Percentiles rank a stretch among this genome's conserved stretches.
Conservation (phyloP, 2,797 vertebrate genomes). For the Glossophaga mutica region DNA sequence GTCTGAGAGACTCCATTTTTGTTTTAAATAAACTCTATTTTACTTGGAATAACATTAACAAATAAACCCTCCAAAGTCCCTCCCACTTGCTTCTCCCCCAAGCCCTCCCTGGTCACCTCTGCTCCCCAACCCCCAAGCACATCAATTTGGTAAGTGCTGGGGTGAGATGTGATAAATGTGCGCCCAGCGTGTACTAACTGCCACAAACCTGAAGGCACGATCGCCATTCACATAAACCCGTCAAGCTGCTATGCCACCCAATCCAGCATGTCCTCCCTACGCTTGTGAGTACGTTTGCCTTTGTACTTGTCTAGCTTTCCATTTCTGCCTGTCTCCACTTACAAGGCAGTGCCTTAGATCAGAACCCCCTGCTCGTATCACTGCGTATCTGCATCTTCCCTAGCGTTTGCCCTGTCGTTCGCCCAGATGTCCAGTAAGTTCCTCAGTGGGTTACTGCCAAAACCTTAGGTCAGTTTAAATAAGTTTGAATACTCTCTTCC, state of each 20-base stretch:
- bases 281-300: neutral
- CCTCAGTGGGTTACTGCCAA: neutral
- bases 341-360: neutral
- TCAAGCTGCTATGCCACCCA: fast-evolving
- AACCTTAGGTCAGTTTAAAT: neutral
- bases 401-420: neutral
- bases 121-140: fast-evolving
- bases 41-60: neutral
- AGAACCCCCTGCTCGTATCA: neutral
- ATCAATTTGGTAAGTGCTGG: neutral
- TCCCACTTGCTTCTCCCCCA: neutral
- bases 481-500: neutral
- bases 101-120: neutral
- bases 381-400: neutral
- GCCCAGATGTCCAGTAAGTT: neutral
- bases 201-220: neutral
- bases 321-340: neutral
- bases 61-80: neutral
- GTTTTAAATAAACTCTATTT: neutral
- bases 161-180: no score
- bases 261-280: fast-evolving
- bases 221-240: neutral
- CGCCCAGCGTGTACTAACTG: neutral
- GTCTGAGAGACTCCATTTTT: neutral
- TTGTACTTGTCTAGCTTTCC: neutral